Evolutionary conservation across 2,113 vertebrate genomes (phyloP), one percentile per base, ranked within the genome.

Genomic region (Noctilio leporinus): DNA sequence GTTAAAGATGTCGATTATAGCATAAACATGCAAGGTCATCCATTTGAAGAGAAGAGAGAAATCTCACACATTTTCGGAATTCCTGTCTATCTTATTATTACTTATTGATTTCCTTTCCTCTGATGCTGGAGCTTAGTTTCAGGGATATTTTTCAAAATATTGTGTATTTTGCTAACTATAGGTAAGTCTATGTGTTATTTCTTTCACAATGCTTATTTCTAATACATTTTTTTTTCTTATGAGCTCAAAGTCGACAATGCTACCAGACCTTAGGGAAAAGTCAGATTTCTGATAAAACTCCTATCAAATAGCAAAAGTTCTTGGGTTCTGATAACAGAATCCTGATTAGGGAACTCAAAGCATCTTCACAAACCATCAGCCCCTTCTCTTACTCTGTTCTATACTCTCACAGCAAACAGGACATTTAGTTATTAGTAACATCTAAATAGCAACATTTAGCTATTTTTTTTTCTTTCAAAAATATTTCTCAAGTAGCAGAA

Each of bases 131-230:
- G 35, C 53, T 78, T 38, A 7, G 24, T 30, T 91, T 93, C n/a
- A 28, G 73, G 65, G 64, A 43, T 67, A 47, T 59, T 95, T 96
- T 84, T 78, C 33, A 84, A 96, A 94, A 85, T 55, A 70, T 10
- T 6, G 14, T 24, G 0, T 84, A 87, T 87, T 96, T 94, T 91
- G 20, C 78, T 83, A 93, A 57, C 43, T 70, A 28, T 94, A 43
- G 17, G 49, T 28, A 93, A 64, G 2, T 80, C 51, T 17, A 9
- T 22, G 3, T 90, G 69, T 72, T 45, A 81, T 95, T 84, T 95
- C 67, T 64, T 73, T 59, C 43, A 73, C 85, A 89, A 84, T 92
- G 62, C 28, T 47, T 93, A 26, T 73, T 95, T 89, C 47, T 86
- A 15, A 43, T 59, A 67, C 5, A n/a, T n/a, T n/a, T n/a, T 69